Evolutionary conservation across 1,140 invertebrate species (phyloP).

Genomic region (Pentalonia nigronervosa): DNA sequence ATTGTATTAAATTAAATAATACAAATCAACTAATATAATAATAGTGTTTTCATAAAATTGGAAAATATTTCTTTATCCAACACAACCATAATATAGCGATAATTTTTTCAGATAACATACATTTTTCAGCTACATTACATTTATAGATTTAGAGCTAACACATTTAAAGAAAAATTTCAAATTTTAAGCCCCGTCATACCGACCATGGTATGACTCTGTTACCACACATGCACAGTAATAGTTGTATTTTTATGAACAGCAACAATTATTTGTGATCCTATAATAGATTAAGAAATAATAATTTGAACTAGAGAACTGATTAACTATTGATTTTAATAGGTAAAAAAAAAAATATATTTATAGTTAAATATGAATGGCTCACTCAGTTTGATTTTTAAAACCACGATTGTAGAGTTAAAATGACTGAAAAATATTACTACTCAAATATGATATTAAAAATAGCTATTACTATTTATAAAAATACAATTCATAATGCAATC

Average conservation of each 20-base stretch:
- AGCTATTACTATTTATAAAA: background rate
- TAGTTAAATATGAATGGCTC: background rate
- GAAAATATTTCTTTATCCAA: background rate
- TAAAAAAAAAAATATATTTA: background rate
- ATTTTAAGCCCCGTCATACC: background rate
- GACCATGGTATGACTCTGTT: too few relatives aligned
- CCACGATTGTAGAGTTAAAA: background rate
- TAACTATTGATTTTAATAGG: background rate
- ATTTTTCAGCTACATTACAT: background rate
- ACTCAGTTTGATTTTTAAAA: background rate
- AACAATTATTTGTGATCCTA: background rate
- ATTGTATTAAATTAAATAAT: background rate
- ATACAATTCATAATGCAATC: background rate
- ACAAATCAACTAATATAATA: background rate
- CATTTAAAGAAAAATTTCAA: background rate
- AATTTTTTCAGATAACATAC: background rate
- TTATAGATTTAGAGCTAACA: background rate
- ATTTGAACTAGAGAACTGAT: background rate
- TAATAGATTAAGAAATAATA: background rate
- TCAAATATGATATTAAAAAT: background rate
- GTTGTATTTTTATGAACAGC: background rate
- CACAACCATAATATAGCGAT: background rate
- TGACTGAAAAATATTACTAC: background rate
- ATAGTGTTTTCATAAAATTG: background rate
- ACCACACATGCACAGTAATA: too few relatives aligned